A percentile compares a stretch with the other conserved stretches of the same genome.
Evolutionary conservation across 2,113 vertebrate species (phyloP).

Genomic region (Theropithecus gelada): DNA sequence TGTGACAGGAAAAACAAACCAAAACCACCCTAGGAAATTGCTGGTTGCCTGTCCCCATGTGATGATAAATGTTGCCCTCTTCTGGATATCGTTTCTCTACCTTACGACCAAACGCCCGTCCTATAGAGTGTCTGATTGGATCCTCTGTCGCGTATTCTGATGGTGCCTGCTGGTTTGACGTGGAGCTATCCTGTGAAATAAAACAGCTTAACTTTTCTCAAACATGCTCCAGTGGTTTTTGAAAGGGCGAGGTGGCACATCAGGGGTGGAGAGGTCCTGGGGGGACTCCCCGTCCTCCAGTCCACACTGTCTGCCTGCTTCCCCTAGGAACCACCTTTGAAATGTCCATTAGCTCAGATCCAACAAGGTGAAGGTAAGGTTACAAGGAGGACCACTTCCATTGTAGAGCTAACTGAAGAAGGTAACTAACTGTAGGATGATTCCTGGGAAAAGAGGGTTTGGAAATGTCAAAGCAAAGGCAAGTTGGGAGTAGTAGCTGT

Average conservation of each 20-base stretch:
- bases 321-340: background rate
- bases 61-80: slow-evolving; percentile 78
- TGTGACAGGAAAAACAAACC: slow-evolving; percentile 58
- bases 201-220: slow-evolving; percentile 88
- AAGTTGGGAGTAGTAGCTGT: background rate
- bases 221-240: slow-evolving; percentile 61
- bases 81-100: slow-evolving; percentile 85
- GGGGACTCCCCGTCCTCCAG: background rate
- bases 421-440: background rate
- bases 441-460: background rate
- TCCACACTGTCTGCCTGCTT: background rate
- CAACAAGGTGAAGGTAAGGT: background rate
- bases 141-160: slow-evolving; percentile 89
- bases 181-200: slow-evolving; percentile 88
- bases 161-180: slow-evolving; percentile 90
- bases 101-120: slow-evolving; percentile 88
- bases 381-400: background rate
- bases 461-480: background rate
- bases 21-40: slow-evolving; percentile 57
- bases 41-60: slow-evolving; percentile 79
- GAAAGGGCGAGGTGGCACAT: background rate
- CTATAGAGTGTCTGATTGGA: slow-evolving; percentile 90
- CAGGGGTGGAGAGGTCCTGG: background rate
- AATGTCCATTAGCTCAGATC: background rate
- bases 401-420: background rate